Evolutionary conservation across 2,797 vertebrate genomes (phyloP).

Genomic region (Monodelphis domestica): DNA sequence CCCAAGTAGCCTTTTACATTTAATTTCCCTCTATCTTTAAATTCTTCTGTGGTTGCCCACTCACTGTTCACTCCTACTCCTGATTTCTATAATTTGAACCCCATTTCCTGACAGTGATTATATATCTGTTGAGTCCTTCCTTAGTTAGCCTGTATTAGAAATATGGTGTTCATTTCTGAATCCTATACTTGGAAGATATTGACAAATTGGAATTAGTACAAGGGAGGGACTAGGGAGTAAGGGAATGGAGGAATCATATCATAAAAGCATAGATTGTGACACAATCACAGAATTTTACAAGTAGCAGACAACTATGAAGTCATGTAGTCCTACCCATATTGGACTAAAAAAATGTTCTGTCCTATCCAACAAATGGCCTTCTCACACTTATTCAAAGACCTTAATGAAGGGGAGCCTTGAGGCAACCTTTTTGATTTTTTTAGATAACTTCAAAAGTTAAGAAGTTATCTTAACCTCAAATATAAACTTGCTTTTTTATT

Average conservation of each 20-base stretch:
- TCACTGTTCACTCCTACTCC: not conserved
- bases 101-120: not conserved
- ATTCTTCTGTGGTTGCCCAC: constrained; percentile 9
- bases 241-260: too few relatives aligned
- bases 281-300: not conserved
- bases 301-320: not conserved
- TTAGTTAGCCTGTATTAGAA: not conserved
- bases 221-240: not conserved
- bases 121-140: not conserved
- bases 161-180: not conserved
- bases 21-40: constrained; percentile 25
- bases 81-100: not conserved
- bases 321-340: not conserved
- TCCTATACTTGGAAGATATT: not conserved
- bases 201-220: not conserved
- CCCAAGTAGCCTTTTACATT: constrained; percentile 33
- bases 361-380: not conserved
- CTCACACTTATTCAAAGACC: not conserved
- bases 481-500: too few relatives aligned
- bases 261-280: not conserved
- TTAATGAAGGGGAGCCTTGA: too few relatives aligned
- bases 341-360: not conserved
- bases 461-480: too few relatives aligned
- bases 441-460: too few relatives aligned
- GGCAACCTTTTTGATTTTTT: too few relatives aligned